Conservation (phyloP, 2,888 invertebrate genomes). For the Acanthococcus lagerstroemiae region DNA sequence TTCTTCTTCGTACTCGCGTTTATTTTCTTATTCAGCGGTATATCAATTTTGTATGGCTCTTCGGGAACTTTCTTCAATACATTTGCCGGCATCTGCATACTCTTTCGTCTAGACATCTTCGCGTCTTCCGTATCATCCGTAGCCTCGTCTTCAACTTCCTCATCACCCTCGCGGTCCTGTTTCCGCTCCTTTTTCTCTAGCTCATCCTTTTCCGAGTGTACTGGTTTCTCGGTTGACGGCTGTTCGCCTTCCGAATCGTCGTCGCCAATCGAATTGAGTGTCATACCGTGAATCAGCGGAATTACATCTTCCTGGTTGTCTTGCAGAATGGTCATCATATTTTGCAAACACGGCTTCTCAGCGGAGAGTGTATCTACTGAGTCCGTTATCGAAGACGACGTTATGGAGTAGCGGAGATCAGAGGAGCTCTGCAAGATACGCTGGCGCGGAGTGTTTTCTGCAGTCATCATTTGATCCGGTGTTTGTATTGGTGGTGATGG, state of each 20-base stretch:
- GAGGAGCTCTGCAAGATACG: too few species aligned
- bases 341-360: not conserved
- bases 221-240: too few species aligned
- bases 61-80: constrained; percentile 4
- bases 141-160: too few species aligned
- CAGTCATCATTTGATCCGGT: too few species aligned
- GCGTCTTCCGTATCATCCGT: not conserved
- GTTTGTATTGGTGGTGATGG: too few species aligned
- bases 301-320: not conserved
- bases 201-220: too few species aligned
- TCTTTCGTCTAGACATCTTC: not conserved
- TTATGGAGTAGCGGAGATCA: not conserved
- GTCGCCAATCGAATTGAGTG: too few species aligned
- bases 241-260: not conserved
- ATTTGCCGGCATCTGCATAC: not conserved
- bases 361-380: not conserved
- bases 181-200: not conserved
- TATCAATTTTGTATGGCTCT: constrained; percentile 14
- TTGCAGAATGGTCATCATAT: not conserved
- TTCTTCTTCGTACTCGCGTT: constrained; percentile 20
- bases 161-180: not conserved
- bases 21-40: constrained; percentile 10
- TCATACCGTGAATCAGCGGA: too few species aligned
- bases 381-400: not conserved
- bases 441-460: too few species aligned